Evolutionary conservation across 1,140 invertebrate genomes (phyloP).

Genomic region (Lepidurus arcticus): DNA sequence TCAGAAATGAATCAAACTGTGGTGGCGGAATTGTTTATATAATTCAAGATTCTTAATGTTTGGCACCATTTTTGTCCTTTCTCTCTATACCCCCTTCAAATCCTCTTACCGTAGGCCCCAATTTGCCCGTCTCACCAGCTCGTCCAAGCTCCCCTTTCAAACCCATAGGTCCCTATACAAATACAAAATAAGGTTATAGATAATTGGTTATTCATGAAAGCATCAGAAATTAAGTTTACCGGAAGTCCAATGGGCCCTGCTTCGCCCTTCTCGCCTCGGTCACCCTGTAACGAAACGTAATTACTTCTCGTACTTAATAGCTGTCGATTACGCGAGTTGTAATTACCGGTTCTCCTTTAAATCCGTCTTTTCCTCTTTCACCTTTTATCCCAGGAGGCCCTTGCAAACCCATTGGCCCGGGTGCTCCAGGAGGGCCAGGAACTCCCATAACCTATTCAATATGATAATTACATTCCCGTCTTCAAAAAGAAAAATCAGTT

Average conservation of each 20-base stretch:
- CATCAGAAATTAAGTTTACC: constrained; percentile 56
- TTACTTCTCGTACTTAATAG: constrained; percentile 11
- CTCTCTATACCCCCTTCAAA: not conserved
- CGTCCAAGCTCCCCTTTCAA: constrained; percentile 71
- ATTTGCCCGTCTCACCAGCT: constrained; percentile 66
- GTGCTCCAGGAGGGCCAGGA: constrained; percentile 70
- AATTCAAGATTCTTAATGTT: not conserved
- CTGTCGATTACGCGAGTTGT: not conserved
- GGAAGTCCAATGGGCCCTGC: constrained; percentile 90
- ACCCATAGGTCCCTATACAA: constrained; percentile 74
- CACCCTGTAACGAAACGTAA: constrained; percentile 59
- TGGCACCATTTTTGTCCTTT: not conserved
- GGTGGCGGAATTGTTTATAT: not conserved
- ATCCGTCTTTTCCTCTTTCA: constrained; percentile 74
- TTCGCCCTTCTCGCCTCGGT: constrained; percentile 82
- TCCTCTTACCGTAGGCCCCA: constrained; percentile 65
- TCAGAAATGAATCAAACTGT: not conserved
- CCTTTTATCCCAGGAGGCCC: constrained; percentile 85
- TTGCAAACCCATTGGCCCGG: constrained; percentile 57
- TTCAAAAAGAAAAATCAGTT: constrained; percentile 20
- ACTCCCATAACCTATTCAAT: constrained; percentile 57
- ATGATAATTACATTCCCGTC: constrained; percentile 41
- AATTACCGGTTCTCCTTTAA: constrained; percentile 78
- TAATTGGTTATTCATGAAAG: constrained; percentile 34
- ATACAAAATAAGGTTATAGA: constrained; percentile 39